A percentile compares a stretch with the other conserved stretches of the same genome.
phyloP scores from a whole-genome alignment of 2,888 invertebrate genomes.

The Spilarctia lutea region DNA sequence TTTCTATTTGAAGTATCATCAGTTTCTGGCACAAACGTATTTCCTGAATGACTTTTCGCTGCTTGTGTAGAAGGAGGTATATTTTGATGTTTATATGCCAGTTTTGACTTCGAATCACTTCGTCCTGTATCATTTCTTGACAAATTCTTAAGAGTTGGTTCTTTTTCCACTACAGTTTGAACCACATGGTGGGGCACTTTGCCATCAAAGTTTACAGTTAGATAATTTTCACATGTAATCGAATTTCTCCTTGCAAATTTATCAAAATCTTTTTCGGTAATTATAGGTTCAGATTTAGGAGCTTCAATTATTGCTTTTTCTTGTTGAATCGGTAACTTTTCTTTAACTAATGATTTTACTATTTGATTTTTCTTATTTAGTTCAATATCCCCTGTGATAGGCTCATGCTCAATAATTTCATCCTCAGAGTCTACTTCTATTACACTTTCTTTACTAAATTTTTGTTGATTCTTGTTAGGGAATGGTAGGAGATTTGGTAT shows the following conservation, averaged over 20 bases:
- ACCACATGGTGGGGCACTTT: constrained; percentile 72
- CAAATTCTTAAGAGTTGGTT: constrained; percentile 60
- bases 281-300: constrained; percentile 69
- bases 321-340: constrained; percentile 31
- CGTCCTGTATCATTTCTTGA: constrained; percentile 64
- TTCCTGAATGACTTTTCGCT: constrained; percentile 54
- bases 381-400: constrained; percentile 64
- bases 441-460: constrained; percentile 49
- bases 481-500: constrained; percentile 64
- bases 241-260: constrained; percentile 81
- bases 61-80: constrained; percentile 54
- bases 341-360: constrained; percentile 43
- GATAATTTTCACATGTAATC: constrained; percentile 74
- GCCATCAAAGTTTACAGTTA: constrained; percentile 73
- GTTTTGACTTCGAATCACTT: constrained; percentile 65
- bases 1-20: constrained; percentile 69
- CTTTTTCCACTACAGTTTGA: constrained; percentile 71
- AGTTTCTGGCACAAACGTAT: constrained; percentile 49
- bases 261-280: constrained; percentile 83
- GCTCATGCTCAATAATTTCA: constrained; percentile 67
- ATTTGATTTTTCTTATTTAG: constrained; percentile 45
- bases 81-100: constrained; percentile 61
- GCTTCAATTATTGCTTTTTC: constrained; percentile 43
- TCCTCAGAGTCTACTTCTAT: constrained; percentile 66
- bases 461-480: constrained; percentile 57